Evolutionary conservation across 2,797 vertebrate genomes (phyloP), one percentile per base, ranked within the genome.

Genomic region (Tamandua tetradactyla): DNA sequence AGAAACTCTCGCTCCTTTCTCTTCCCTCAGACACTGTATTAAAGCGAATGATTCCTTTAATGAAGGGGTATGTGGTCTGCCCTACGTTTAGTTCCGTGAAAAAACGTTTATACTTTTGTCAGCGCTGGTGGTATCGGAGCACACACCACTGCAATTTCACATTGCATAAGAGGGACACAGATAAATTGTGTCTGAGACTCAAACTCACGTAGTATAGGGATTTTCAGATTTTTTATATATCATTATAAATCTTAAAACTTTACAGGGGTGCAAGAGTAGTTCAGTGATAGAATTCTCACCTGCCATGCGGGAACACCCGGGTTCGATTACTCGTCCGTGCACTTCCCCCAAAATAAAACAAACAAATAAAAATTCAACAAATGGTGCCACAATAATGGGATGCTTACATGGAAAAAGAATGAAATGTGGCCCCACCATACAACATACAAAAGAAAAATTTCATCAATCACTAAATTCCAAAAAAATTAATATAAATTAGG

Each of bases 161-260:
- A 1, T 47, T 76, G 85, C 15, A 2, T 30, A 44, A 64, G 79
- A 84, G 14, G 49, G 59, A 92, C 66, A 61, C 11, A 4, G 1
- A 11, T 68, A 66, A 7, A 90, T 5, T 82, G 9, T 88, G 86
- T 74, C 82, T 69, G 32, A 86, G 81, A 95, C 64, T 69, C 42
- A 64, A 83, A 78, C 27, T n/a, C 59, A 80, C 7, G 44, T 8
- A 9, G 14, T 32, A 42, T 37, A 12, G 22, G 5, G 37, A 47
- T 49, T 47, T 71, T 95, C 62, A 52, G 52, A 40, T 71, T 71
- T 62, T 78, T 75, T 18, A 11, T 13, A 32, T n/a, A 62, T 27
- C 27, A 89, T 18, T 66, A 76, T 93, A 87, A 20, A 95, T 74
- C 18, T 76, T 75, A 72, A 89, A 92, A 52, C 47, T 10, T 83